Evolutionary conservation across 2,888 invertebrate species (phyloP), one percentile per base, ranked within the genome.

Genomic region (Deilephila porcellus): DNA sequence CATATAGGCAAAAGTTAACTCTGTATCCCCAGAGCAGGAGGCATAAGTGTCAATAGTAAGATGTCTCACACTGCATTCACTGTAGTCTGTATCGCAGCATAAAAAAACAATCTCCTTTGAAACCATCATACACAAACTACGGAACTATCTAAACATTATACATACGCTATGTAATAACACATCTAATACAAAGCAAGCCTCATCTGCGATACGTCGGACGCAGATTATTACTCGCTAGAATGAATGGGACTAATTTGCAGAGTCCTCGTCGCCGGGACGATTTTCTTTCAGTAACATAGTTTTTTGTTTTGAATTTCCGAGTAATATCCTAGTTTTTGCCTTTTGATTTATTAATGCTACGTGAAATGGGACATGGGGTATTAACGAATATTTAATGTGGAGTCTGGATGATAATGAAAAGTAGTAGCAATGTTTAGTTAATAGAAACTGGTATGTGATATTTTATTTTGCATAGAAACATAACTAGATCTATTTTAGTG

Each of bases 181-280:
- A 52, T 63, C n/a, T 19, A 63, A 25, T 17, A 67, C 11, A 71
- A 70, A 60, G 74, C 78, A 79, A 76, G 76, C 71, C 78, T 83
- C 83, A 84, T 87, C 81, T 81, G 76, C 77, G 78, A 80, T 78
- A 78, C 79, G 85, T 82, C 83, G 78, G 74, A 74, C 78, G 77
- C 86, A 88, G 85, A 83, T 85, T 81, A 86, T 84, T 81, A 81
- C 82, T 78, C 78, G 74, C 73, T 70, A 75, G 77, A 77, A 81
- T 87, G 85, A 89, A 87, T 82, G 77, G 81, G 79, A 81, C 88
- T 86, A 87, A 89, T 89, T 87, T 85, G 72, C 77, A 74, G 79
- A 80, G 78, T 75, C 71, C 76, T 74, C 74, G 79, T 76, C 75
- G 76, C 75, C 75, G 73, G 78, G 75, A 78, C 76, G 74, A 79